Conservation (phyloP, 2,113 vertebrate genomes). For the Hirundichthys speculiger region DNA sequence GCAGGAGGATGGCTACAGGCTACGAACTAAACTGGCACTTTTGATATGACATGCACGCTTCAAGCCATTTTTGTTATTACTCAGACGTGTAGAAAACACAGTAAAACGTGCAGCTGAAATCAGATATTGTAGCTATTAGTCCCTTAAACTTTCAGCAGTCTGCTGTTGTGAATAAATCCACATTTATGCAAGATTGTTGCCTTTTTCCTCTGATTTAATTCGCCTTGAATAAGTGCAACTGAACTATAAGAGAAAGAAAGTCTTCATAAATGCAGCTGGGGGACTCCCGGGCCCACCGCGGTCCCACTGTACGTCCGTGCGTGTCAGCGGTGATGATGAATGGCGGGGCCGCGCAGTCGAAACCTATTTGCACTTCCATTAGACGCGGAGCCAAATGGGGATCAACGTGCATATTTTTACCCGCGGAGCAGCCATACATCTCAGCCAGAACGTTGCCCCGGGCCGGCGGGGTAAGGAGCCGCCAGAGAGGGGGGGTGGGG, state of each 20-base stretch:
- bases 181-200: too few relatives aligned
- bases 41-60: not conserved
- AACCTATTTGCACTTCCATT: conserved; percentile 94
- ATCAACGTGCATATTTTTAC: conserved; percentile 89
- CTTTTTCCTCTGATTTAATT: conserved; percentile 81
- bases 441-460: conserved; percentile 85
- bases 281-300: conserved; percentile 14
- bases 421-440: conserved; percentile 87
- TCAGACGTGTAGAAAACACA: too few relatives aligned
- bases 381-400: conserved; percentile 88
- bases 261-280: too few relatives aligned
- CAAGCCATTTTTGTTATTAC: not conserved
- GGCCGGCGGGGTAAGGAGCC: conserved; percentile 82
- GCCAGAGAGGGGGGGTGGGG: conserved; percentile 50
- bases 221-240: too few relatives aligned
- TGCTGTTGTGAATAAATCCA: too few relatives aligned
- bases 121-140: too few relatives aligned
- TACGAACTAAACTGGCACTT: not conserved
- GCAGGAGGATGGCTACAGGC: conserved; percentile 13
- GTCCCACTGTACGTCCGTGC: conserved; percentile 63
- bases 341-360: conserved; percentile 87
- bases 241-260: conserved; percentile 10
- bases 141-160: conserved; percentile 39
- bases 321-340: conserved; percentile 86
- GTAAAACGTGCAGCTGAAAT: too few relatives aligned